A percentile compares a stretch with the other conserved stretches of the same genome.
Conservation (phyloP, 1,140 invertebrate genomes). For the Pomacea maculata region DNA sequence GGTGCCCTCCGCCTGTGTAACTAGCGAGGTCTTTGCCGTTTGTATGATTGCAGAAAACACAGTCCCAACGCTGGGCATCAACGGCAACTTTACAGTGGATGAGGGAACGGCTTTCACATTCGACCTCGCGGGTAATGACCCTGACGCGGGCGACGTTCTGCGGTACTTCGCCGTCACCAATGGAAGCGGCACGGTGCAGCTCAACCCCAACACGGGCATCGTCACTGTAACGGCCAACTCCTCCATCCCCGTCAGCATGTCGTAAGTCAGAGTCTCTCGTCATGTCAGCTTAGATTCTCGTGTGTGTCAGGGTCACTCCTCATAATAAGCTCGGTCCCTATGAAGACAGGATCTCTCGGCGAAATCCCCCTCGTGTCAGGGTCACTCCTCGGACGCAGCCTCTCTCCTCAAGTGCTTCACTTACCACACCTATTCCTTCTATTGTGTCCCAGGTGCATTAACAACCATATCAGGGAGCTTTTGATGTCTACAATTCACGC, state of each 20-base stretch:
- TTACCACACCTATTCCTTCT: too few species aligned
- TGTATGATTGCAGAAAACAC: conserved; percentile 4
- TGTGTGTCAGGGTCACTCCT: too few species aligned
- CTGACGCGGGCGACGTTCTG: not conserved
- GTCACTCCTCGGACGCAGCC: too few species aligned
- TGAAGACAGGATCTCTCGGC: not conserved
- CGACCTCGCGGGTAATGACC: not conserved
- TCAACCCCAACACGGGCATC: not conserved
- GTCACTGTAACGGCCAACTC: not conserved
- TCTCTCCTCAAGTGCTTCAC: too few species aligned
- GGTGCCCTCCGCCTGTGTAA: too few species aligned
- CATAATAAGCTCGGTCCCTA: too few species aligned
- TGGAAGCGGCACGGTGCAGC: not conserved
- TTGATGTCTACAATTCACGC: too few species aligned
- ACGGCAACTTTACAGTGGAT: not conserved
- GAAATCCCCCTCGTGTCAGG: too few species aligned
- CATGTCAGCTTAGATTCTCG: too few species aligned
- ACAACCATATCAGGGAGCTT: too few species aligned
- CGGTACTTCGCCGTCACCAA: not conserved
- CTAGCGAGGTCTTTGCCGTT: not conserved
- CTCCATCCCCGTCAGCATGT: not conserved
- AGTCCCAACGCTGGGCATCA: not conserved
- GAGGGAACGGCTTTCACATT: not conserved
- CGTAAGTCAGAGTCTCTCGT: not conserved
- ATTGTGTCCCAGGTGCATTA: too few species aligned